Percentiles rank a stretch among this genome's conserved stretches.
phyloP scores from a whole-genome alignment of 1,140 invertebrate species.

The Drosophila melanica region DNA sequence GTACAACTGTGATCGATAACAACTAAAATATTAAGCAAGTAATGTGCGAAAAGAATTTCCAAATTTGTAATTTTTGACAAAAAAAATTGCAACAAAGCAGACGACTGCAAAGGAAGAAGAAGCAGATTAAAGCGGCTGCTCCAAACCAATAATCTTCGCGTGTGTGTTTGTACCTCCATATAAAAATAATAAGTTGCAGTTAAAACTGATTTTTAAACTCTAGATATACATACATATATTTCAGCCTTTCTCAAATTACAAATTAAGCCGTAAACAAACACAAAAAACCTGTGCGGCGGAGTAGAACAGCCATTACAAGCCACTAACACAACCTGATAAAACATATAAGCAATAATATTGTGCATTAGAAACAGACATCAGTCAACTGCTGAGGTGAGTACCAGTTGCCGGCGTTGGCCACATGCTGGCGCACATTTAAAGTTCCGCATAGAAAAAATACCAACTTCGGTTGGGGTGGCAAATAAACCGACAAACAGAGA shows the following conservation, averaged over 20 bases:
- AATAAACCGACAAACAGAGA: slow-evolving; percentile 1
- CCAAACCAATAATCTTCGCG: slow-evolving; percentile 46
- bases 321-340: slow-evolving; percentile 26
- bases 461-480: slow-evolving; percentile 31
- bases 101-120: slow-evolving; percentile 59
- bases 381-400: slow-evolving; percentile 39
- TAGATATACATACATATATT: slow-evolving; percentile 40
- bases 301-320: slow-evolving; percentile 12
- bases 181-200: slow-evolving; percentile 42
- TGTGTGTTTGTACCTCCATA: slow-evolving; percentile 31
- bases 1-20: slow-evolving; percentile 79
- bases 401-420: slow-evolving; percentile 34
- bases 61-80: slow-evolving; percentile 63
- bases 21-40: slow-evolving; percentile 61
- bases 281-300: slow-evolving; percentile 18
- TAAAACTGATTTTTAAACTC: slow-evolving; percentile 22
- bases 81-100: slow-evolving; percentile 75
- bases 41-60: slow-evolving; percentile 66
- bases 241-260: slow-evolving; percentile 43
- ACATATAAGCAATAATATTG: slow-evolving; percentile 52
- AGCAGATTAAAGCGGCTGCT: slow-evolving; percentile 57
- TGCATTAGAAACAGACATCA: slow-evolving; percentile 42
- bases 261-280: slow-evolving; percentile 26
- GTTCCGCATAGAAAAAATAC: slow-evolving; percentile 15
- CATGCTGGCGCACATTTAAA: slow-evolving; percentile 28